phyloP scores from a whole-genome alignment of 53 echinoderm and acorn worm species.

The Temnopleurus reevesii region DNA sequence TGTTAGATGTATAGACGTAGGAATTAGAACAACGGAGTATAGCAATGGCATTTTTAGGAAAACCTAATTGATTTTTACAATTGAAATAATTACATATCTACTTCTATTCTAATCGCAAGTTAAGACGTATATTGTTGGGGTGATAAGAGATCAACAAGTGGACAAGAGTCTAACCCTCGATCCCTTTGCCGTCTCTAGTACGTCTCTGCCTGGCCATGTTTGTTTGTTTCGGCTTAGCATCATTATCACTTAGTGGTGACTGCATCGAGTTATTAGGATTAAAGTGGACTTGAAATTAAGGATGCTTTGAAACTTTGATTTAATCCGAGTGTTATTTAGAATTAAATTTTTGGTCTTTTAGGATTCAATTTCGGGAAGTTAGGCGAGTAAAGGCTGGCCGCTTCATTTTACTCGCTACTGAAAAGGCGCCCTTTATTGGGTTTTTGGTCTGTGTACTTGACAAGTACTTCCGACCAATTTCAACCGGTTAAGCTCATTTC shows the following conservation, averaged over 20 bases:
- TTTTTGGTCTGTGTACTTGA: not conserved
- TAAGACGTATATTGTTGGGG: too few species aligned
- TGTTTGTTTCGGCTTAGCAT: not conserved
- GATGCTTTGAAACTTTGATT: constrained; percentile 3
- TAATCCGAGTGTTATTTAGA: not conserved
- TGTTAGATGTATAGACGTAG: too few species aligned
- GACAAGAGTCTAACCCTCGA: too few species aligned
- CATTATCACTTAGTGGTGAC: constrained; percentile 4
- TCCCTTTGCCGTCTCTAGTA: too few species aligned
- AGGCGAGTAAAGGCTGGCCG: constrained; percentile 12
- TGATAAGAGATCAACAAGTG: too few species aligned
- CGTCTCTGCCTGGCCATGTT: too few species aligned
- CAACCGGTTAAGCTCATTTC: not conserved
- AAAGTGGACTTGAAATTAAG: not conserved
- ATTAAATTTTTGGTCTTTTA: constrained; percentile 11
- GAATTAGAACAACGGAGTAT: too few species aligned
- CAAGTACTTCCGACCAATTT: not conserved
- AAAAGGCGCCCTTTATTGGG: not conserved
- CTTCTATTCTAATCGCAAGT: too few species aligned
- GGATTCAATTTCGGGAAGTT: constrained; percentile 14
- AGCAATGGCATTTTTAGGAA: too few species aligned
- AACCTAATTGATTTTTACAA: too few species aligned
- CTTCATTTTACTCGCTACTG: not conserved
- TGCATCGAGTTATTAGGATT: not conserved
- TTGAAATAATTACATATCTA: too few species aligned